A percentile compares a stretch with the other conserved stretches of the same genome.
Conservation (phyloP, 2,888 invertebrate genomes). For the Myopa testacea region DNA sequence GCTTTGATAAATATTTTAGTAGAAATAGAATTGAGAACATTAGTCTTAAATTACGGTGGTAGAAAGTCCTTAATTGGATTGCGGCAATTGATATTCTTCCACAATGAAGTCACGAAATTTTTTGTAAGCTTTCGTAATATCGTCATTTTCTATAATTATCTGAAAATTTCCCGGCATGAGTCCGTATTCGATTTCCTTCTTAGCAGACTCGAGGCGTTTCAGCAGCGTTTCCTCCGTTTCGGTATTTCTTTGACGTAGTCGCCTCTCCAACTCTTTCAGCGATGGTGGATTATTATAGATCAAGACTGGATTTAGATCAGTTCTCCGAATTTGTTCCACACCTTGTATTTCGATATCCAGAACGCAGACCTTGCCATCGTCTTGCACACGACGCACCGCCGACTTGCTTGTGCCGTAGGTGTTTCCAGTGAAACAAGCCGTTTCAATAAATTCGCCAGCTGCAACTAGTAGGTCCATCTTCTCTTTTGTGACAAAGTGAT, state of each 20-base stretch:
- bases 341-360: slow-evolving; percentile 96
- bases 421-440: slow-evolving; percentile 92
- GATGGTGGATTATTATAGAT: slow-evolving; percentile 96
- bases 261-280: slow-evolving; percentile 79
- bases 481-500: slow-evolving; percentile 85
- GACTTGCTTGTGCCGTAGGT: slow-evolving; percentile 93
- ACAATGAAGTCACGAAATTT: slow-evolving; percentile 78
- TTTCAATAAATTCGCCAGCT: slow-evolving; percentile 90
- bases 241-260: slow-evolving; percentile 83
- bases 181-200: slow-evolving; percentile 88
- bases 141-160: slow-evolving; percentile 83
- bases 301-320: slow-evolving; percentile 83
- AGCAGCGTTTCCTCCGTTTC: slow-evolving; percentile 89
- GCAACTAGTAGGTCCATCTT: slow-evolving; percentile 82
- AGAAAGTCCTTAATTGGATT: neutral
- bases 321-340: slow-evolving; percentile 87
- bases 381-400: slow-evolving; percentile 84
- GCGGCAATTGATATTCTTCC: slow-evolving; percentile 52
- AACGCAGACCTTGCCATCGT: slow-evolving; percentile 88
- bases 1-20: too few relatives aligned
- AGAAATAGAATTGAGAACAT: too few relatives aligned
- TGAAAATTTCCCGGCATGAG: slow-evolving; percentile 79
- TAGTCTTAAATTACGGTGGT: too few relatives aligned
- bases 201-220: slow-evolving; percentile 82
- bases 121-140: slow-evolving; percentile 82